Evolutionary conservation across 2,888 invertebrate species (phyloP).

Genomic region (Ernsta delagoae): DNA sequence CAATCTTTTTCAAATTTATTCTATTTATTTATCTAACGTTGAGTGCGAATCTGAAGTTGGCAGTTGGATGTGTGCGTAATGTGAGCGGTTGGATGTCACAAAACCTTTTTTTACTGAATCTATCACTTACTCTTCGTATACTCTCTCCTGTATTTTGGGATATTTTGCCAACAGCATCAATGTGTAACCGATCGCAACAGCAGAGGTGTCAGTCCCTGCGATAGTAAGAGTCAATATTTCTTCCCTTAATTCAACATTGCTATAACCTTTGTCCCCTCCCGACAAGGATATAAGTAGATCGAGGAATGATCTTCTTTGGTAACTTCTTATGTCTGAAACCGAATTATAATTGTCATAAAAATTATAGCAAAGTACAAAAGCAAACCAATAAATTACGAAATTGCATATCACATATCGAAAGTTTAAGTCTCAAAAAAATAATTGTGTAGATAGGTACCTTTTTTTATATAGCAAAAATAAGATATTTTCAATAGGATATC

Average conservation of each 20-base stretch:
- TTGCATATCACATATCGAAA: too few relatives aligned
- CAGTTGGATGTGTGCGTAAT: too few relatives aligned
- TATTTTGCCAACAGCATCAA: slow-evolving; percentile 71
- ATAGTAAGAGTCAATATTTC: slow-evolving; percentile 83
- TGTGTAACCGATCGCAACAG: slow-evolving; percentile 69
- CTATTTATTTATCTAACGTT: too few relatives aligned
- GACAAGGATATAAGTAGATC: slow-evolving; percentile 81
- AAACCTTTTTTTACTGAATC: neutral
- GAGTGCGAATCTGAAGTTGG: too few relatives aligned
- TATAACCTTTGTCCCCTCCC: slow-evolving; percentile 75
- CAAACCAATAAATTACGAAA: too few relatives aligned
- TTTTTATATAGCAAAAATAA: too few relatives aligned
- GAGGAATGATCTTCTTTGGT: slow-evolving; percentile 79
- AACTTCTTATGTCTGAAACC: slow-evolving; percentile 57
- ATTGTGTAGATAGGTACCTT: too few relatives aligned
- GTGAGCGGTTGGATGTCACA: too few relatives aligned
- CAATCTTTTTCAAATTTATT: too few relatives aligned
- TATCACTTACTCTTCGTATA: slow-evolving; percentile 67
- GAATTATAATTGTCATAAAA: slow-evolving; percentile 16
- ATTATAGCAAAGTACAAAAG: too few relatives aligned
- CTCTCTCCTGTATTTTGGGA: slow-evolving; percentile 72
- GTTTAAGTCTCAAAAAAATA: too few relatives aligned
- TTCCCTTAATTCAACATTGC: slow-evolving; percentile 80
- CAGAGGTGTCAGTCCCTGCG: slow-evolving; percentile 84
- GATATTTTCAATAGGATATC: too few relatives aligned